phyloP scores from a whole-genome alignment of 1,140 invertebrate species.

The Drosophila tropicalis region DNA sequence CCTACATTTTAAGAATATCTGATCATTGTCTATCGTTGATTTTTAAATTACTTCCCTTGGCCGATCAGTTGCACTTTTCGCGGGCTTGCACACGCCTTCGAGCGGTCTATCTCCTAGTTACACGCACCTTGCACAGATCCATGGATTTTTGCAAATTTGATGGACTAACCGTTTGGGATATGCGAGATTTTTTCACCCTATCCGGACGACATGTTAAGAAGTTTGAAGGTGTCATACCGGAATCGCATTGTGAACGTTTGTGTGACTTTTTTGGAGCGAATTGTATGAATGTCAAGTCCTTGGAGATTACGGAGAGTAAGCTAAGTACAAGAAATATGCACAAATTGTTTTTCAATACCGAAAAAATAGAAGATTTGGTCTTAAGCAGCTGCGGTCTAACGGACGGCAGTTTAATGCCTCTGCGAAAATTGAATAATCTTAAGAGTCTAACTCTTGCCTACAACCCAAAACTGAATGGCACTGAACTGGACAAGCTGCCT shows the following conservation, averaged over 20 bases:
- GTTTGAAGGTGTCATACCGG: conserved; percentile 32
- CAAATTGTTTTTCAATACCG: conserved; percentile 36
- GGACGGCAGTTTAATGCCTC: conserved; percentile 2
- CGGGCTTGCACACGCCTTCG: conserved; percentile 53
- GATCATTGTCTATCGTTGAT: conserved; percentile 50
- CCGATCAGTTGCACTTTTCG: conserved; percentile 56
- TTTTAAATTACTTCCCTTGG: neutral
- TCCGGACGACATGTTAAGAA: conserved; percentile 43
- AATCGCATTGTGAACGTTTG: conserved; percentile 31
- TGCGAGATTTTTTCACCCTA: conserved; percentile 57
- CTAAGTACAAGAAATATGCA: conserved; percentile 16
- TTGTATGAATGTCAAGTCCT: conserved; percentile 44
- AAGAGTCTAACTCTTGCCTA: conserved; percentile 39
- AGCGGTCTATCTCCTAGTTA: conserved; percentile 29
- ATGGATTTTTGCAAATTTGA: conserved; percentile 25
- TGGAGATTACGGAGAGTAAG: conserved; percentile 16
- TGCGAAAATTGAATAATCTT: conserved; percentile 22
- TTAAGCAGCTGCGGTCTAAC: conserved; percentile 23
- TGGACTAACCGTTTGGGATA: conserved; percentile 58
- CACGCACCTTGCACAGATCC: conserved; percentile 27
- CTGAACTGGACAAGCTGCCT: conserved; percentile 25
- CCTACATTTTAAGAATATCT: conserved; percentile 38
- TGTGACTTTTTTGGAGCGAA: conserved; percentile 33
- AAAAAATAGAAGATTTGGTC: conserved; percentile 15
- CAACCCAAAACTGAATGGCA: conserved; percentile 31